Evolutionary conservation across 2,888 invertebrate genomes (phyloP).

Genomic region (Meghimatium bilineatum): DNA sequence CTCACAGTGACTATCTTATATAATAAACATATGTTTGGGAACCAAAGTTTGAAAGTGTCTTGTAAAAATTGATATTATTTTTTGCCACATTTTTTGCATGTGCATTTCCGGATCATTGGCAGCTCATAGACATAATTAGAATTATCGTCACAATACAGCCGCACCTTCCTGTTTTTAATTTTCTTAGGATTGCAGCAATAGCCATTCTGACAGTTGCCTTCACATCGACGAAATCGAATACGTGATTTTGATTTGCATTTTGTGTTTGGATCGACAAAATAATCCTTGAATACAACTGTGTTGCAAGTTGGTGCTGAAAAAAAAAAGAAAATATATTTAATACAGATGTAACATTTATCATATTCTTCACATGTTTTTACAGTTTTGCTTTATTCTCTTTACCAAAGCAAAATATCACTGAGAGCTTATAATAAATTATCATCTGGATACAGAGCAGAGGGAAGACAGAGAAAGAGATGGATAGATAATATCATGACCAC

Average conservation of each 20-base stretch:
- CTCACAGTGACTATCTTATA: constrained; percentile 3
- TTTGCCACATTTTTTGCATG: constrained; percentile 82
- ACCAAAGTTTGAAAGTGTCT: neutral
- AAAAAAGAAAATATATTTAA: neutral
- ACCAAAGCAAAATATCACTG: too few relatives aligned
- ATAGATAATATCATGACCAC: too few relatives aligned
- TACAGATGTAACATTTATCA: neutral
- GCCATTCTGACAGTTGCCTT: constrained; percentile 82
- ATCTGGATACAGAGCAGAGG: too few relatives aligned
- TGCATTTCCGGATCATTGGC: constrained; percentile 97
- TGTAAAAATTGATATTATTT: constrained; percentile 1
- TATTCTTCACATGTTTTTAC: neutral
- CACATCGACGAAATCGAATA: constrained; percentile 91
- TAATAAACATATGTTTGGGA: constrained; percentile 20
- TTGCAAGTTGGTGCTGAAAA: constrained; percentile 85
- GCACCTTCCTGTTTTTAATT: constrained; percentile 95
- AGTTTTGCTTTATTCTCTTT: neutral
- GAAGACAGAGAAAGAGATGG: too few relatives aligned
- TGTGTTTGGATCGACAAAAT: constrained; percentile 88
- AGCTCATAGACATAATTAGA: constrained; percentile 96
- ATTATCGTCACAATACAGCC: constrained; percentile 92
- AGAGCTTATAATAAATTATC: too few relatives aligned
- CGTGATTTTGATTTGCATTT: constrained; percentile 93
- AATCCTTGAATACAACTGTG: constrained; percentile 93
- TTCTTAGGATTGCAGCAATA: constrained; percentile 92